These are phyloP conservation scores for Eilema sororculum DNA, from an alignment of 2,888 invertebrate species.

Conservation along the genomic window DNA sequence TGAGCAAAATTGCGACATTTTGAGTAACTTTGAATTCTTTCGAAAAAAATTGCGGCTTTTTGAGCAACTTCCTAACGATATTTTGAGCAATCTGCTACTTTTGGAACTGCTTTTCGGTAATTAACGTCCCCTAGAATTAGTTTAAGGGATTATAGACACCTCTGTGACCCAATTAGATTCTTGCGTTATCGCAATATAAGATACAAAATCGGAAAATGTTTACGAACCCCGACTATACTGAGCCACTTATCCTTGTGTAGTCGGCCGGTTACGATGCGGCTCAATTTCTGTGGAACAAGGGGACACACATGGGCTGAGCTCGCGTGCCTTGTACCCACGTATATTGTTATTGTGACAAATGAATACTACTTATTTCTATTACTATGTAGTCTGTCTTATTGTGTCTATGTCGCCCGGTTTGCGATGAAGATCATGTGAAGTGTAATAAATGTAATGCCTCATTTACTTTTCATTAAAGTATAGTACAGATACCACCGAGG, in stretches of 20 bases:
- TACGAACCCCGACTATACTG: constrained; percentile 61
- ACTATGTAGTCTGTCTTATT: not conserved
- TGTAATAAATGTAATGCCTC: not conserved
- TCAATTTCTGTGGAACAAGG: constrained; percentile 58
- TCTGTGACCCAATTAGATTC: not conserved
- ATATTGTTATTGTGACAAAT: constrained; percentile 32
- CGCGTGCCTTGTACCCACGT: constrained; percentile 20
- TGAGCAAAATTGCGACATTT: not conserved
- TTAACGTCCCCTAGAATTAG: too few relatives aligned
- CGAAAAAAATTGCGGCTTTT: not conserved
- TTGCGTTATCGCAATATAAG: not conserved
- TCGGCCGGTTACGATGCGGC: constrained; percentile 45
- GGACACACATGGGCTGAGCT: constrained; percentile 30
- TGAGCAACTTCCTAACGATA: not conserved
- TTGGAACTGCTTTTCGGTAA: not conserved
- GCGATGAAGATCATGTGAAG: not conserved
- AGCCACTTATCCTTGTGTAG: constrained; percentile 56
- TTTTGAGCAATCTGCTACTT: too few relatives aligned
- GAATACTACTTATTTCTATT: not conserved
- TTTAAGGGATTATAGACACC: not conserved
- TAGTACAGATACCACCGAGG: too few relatives aligned
- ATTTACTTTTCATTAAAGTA: too few relatives aligned
- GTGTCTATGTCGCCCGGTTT: not conserved
- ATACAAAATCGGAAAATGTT: constrained; percentile 25
- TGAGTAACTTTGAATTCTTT: not conserved